phyloP scores from a whole-genome alignment of 2,797 vertebrate genomes.

The Poecilia wingei region DNA sequence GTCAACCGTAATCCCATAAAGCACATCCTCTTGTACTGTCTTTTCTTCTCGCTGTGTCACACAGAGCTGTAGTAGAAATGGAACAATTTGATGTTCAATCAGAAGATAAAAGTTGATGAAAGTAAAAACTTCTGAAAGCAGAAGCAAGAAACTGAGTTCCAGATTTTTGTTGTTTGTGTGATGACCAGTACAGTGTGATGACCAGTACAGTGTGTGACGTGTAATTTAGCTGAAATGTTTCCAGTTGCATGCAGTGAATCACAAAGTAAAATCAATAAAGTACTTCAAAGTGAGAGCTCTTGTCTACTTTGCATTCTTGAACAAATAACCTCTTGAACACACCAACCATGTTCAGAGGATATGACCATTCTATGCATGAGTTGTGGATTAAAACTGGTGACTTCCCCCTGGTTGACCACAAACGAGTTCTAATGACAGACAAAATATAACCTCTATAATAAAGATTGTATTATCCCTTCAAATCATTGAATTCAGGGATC shows the following conservation, averaged over 20 bases:
- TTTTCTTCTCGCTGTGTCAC: slow-evolving; percentile 22
- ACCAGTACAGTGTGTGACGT: slow-evolving; percentile 46
- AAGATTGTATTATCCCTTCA: background rate
- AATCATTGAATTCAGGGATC: background rate
- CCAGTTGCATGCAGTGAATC: slow-evolving; percentile 58
- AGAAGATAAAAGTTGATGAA: background rate
- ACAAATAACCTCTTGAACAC: background rate
- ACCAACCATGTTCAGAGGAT: background rate
- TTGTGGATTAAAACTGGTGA: background rate
- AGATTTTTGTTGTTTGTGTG: slow-evolving; percentile 43
- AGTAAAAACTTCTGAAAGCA: slow-evolving; percentile 14
- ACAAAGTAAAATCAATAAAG: slow-evolving; percentile 63
- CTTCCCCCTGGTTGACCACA: background rate
- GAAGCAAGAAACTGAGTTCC: slow-evolving; percentile 21
- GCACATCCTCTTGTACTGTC: background rate
- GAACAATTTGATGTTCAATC: slow-evolving; percentile 23
- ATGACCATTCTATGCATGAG: background rate
- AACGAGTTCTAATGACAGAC: background rate
- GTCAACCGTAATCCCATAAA: background rate
- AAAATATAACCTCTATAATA: background rate
- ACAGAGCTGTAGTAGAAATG: slow-evolving; percentile 35
- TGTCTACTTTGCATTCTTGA: background rate
- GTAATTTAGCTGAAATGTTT: slow-evolving; percentile 50
- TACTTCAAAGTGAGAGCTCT: slow-evolving; percentile 29
- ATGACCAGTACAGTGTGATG: slow-evolving; percentile 46